Evolutionary conservation across 2,797 vertebrate species (phyloP), one percentile per base, ranked within the genome.

Genomic region (Limosa lapponica): DNA sequence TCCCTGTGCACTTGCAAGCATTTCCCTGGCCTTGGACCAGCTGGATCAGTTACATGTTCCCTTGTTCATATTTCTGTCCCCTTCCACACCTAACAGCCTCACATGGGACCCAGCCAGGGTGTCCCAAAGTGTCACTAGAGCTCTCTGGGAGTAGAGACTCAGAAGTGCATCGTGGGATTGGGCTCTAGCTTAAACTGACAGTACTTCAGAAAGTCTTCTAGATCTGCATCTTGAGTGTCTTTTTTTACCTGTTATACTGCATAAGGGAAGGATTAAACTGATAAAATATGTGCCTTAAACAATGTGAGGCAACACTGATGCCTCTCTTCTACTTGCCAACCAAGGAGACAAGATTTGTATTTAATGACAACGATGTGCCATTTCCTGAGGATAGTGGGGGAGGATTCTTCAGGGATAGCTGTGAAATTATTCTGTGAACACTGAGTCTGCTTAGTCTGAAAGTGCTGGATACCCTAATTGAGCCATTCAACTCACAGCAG

Each of bases 1-100:
- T 37, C 73, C 73, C 34, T 72, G 37, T 91, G 79, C 49, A 67
- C 84, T 89, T 3, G 1, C 44, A 92, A 39, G 69, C 61, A 91
- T 94, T 89, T 93, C 43, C 70, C 73, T 92, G 92, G 86, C 69
- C 43, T 78, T 3, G 1, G 23, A 89, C 41, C 87, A 81, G 57
- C 23, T 86, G 72, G 65, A 92, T 94, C 87, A 82, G 18, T 86
- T 94, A 78, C 13, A 0, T 25, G 32, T 55, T 84, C 51, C 12
- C 61, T 64, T 78, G 43, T 77, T 85, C 49, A 30, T n/a, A 46
- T 73, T 94, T 92, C 67, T 84, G 20, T 64, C 65, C n/a, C 25
- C 25, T 85, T 92, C 34, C n/a, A 67, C 57, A 58, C 54, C 15
- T 70, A 49, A 72, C n/a, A 5, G 30, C 61, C 74, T 87, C 87